These are phyloP conservation scores for Noctua janthe DNA, from an alignment of 2,888 invertebrate genomes.

Conservation along the genomic window DNA sequence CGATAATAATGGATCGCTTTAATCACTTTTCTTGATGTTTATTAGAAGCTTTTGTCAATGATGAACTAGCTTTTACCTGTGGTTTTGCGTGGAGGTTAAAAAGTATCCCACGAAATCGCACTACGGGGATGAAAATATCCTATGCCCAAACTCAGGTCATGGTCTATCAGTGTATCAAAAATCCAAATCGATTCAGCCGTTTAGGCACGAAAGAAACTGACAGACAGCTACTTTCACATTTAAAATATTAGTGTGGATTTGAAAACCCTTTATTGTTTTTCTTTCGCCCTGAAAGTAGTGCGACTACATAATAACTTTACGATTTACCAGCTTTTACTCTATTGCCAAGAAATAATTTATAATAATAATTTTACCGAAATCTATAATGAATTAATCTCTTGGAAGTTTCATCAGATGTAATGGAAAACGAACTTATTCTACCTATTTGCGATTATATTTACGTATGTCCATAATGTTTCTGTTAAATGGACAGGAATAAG, in stretches of 20 bases:
- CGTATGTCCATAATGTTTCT: background rate
- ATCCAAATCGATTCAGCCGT: background rate
- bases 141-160: background rate
- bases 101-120: background rate
- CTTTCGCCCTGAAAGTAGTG: background rate
- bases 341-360: background rate
- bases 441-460: conserved; percentile 5
- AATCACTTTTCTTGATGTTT: background rate
- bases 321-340: background rate
- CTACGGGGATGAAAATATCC: background rate
- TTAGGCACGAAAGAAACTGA: background rate
- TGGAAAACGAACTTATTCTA: background rate
- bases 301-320: background rate
- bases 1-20: background rate
- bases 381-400: background rate
- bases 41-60: background rate
- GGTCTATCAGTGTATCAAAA: background rate
- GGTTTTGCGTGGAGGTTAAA: background rate
- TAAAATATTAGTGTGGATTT: background rate
- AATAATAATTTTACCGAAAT: background rate
- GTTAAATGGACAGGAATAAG: conserved; percentile 22
- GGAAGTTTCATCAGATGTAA: background rate
- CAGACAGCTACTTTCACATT: background rate
- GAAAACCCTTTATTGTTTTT: background rate
- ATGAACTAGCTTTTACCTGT: background rate